These are phyloP conservation scores for Neosalanx taihuensis DNA, from an alignment of 2,797 vertebrate species.

Conservation along the genomic window DNA sequence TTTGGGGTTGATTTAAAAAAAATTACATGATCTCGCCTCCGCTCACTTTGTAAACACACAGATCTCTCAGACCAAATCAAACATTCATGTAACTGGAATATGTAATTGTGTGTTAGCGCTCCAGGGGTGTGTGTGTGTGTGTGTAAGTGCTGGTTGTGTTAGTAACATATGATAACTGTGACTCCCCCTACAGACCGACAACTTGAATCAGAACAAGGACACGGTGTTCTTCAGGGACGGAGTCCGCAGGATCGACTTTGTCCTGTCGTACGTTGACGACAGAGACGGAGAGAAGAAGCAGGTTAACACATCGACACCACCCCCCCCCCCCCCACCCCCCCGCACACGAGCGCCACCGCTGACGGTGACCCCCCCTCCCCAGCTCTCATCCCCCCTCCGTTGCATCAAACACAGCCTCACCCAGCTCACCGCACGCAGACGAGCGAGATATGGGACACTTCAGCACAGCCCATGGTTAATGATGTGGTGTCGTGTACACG, in stretches of 20 bases:
- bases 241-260: constrained; percentile 74
- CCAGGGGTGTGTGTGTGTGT: background rate
- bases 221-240: constrained; percentile 79
- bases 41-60: background rate
- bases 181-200: constrained; percentile 60
- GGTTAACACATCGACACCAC: constrained; percentile 37
- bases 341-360: background rate
- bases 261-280: constrained; percentile 76
- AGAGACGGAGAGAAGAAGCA: constrained; percentile 75
- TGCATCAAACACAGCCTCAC: too few relatives aligned
- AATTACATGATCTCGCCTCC: background rate
- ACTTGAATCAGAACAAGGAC: constrained; percentile 67
- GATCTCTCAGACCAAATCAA: background rate
- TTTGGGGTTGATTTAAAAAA: constrained; percentile 11
- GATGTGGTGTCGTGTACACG: too few relatives aligned
- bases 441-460: too few relatives aligned
- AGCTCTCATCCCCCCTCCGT: too few relatives aligned
- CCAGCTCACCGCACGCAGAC: too few relatives aligned
- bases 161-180: background rate
- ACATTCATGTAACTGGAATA: background rate
- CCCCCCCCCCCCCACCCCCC: too few relatives aligned
- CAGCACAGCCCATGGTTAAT: too few relatives aligned
- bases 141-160: constrained; percentile 6
- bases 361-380: too few relatives aligned
- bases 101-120: background rate